Base-by-base conservation (phyloP, 2,888 invertebrate species). In the Falcaria lacertinaria region DNA sequence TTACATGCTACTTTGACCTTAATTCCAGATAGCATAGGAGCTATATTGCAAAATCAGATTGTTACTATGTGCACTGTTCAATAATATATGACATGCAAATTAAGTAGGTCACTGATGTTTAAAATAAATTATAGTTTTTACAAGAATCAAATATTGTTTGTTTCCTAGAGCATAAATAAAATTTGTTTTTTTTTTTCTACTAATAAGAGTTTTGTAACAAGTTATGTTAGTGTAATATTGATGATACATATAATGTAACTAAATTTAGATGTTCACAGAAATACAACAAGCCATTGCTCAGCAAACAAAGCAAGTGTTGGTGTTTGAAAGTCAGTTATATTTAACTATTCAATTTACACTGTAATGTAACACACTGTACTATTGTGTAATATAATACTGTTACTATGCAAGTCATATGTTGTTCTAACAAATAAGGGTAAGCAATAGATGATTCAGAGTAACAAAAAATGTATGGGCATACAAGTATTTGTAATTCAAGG, bases 401-500 rank as follows among this genome's bases (percentile, higher is more conserved):
- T 22, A 22, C 22, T 22, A 2, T 22, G 22, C 3, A 28, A 3
- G 28, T 11, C 19, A 6, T 19, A 2, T 1, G 28, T 4, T 28
- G 11, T 28, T 28, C 11, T 11, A 28, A 28, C 28, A 28, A 7
- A 28, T 28, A 1, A 22, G 22, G 28, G 28, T 11, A 11, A 28
- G 11, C 7, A 11, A 11, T 28, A 28, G 11, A 11, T 28, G 28
- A 28, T 1, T 28, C 28, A 28, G 11, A 1, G 28, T 7, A 37
- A 37, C 22, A 19, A 37, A 37, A 37, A 37, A 37, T 22, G 3
- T 22, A 13, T 22, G 14, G 22, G 15, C 13, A n/a, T 8, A 6
- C 14, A 22, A 37, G 16, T 15, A 34, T 22, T 22, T 22, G 22
- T 37, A 14, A 37, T 22, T 37, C 37, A 37, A 37, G 37, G 37